phyloP scores from a whole-genome alignment of 1,140 invertebrate genomes.

The Euwallacea fornicatus region DNA sequence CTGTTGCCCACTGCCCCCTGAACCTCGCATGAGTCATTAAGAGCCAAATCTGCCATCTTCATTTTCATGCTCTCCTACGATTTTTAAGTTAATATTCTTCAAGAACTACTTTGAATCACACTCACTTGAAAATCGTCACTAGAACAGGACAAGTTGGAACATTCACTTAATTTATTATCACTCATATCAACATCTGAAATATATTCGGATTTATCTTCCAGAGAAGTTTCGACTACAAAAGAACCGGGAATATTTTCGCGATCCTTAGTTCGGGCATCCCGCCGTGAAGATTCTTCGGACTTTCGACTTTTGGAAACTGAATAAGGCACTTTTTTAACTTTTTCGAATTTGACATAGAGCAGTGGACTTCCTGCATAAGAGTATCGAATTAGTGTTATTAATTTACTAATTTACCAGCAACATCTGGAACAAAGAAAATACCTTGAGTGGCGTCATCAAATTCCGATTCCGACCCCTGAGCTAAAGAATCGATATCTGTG shows the following conservation, averaged over 20 bases:
- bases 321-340: constrained; percentile 42
- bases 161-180: constrained; percentile 51
- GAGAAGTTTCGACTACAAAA: constrained; percentile 60
- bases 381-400: constrained; percentile 28
- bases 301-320: constrained; percentile 55
- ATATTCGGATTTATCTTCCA: constrained; percentile 9
- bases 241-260: constrained; percentile 56
- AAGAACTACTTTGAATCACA: background rate
- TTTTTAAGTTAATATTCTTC: background rate
- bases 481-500: constrained; percentile 61
- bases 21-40: constrained; percentile 3
- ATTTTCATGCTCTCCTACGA: constrained; percentile 19
- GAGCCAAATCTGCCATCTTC: constrained; percentile 19
- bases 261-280: constrained; percentile 43
- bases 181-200: constrained; percentile 46
- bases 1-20: background rate
- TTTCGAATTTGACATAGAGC: constrained; percentile 42
- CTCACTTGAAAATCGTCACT: constrained; percentile 44
- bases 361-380: constrained; percentile 45
- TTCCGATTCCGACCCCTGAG: constrained; percentile 52
- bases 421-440: constrained; percentile 21
- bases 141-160: constrained; percentile 44
- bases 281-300: constrained; percentile 62
- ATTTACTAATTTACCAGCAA: constrained; percentile 4
- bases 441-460: constrained; percentile 59